Evolutionary conservation across 2,797 vertebrate genomes (phyloP).

Genomic region (Premnoplex brunnescens): DNA sequence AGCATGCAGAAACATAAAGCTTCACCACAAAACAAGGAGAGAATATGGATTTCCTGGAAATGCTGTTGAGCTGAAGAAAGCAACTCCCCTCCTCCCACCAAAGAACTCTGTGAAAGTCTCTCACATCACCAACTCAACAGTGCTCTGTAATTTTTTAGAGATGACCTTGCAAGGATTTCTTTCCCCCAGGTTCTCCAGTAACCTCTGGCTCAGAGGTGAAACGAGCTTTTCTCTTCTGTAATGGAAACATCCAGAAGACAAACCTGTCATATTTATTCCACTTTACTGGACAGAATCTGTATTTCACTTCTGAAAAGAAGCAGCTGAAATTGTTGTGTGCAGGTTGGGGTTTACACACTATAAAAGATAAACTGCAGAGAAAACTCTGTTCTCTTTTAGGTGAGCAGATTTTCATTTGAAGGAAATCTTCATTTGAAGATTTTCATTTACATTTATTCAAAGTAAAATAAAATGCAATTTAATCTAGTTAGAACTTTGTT

Average conservation of each 20-base stretch:
- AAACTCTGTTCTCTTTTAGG: neutral
- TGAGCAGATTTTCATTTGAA: neutral
- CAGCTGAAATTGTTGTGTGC: neutral
- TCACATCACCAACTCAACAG: neutral
- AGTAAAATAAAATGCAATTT: neutral
- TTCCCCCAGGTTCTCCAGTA: neutral
- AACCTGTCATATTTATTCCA: neutral
- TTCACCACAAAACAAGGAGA: neutral
- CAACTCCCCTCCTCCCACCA: neutral
- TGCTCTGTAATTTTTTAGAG: neutral
- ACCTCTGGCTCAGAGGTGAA: neutral
- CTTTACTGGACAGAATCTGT: neutral
- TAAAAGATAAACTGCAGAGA: neutral
- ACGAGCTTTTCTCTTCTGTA: neutral
- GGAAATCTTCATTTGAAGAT: too few species aligned
- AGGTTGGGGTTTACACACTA: neutral
- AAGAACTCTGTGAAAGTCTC: neutral
- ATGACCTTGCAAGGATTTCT: neutral
- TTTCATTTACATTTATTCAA: too few species aligned
- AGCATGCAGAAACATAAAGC: neutral
- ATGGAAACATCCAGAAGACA: neutral
- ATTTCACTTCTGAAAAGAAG: neutral
- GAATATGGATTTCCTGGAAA: neutral
- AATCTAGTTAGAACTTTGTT: neutral
- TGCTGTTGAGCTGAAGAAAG: neutral